Base-by-base conservation (phyloP, 2,888 invertebrate species). In the Pseudococcus viburni region DNA sequence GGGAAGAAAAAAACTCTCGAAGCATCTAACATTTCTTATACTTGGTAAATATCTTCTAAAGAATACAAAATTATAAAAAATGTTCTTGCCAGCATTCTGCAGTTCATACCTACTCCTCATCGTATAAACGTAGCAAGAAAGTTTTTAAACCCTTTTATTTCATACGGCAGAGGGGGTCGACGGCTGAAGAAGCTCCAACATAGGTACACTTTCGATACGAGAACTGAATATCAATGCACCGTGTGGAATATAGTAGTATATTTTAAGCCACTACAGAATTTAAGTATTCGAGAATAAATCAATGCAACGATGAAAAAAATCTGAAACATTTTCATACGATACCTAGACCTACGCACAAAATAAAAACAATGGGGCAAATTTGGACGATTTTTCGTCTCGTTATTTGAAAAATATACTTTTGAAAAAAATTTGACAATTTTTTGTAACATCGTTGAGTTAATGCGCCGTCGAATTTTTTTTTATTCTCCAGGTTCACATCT, bases 41-140 rank as follows among this genome's bases (percentile, higher is more conserved):
- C 26, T 33, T 3, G 26, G 26, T 33, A 33, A 51, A 64, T 64
- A 64, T 64, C 22, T 22, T 22, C 22, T 12, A 12, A 64, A 64
- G 64, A 64, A 64, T 64, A 22, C 64, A 64, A 64, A 64, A 64
- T 64, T 19, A 64, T 64, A 64, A 64, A 64, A 64, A 64, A 33
- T 22, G 11, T 64, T 22, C 64, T 64, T 64, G 0, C 64, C 19
- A 5, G 51, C 5, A 17, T 51, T 51, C 51, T 51, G 0, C 51
- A 33, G 26, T 33, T 33, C 26, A 33, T 17, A 51, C 51, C 15
- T 17, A 51, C 51, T 51, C 51, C 46, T 11, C 12, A 17, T 33
- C 26, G 51, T 17, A 51, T 51, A 15, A 51, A 64, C 26, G 26
- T 33, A 22, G 8, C 19, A 64, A 22, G 22, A 64, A 64, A 64